These are phyloP conservation scores for Asbolus verrucosus DNA, from an alignment of 1,140 invertebrate genomes.

Conservation along the genomic window DNA sequence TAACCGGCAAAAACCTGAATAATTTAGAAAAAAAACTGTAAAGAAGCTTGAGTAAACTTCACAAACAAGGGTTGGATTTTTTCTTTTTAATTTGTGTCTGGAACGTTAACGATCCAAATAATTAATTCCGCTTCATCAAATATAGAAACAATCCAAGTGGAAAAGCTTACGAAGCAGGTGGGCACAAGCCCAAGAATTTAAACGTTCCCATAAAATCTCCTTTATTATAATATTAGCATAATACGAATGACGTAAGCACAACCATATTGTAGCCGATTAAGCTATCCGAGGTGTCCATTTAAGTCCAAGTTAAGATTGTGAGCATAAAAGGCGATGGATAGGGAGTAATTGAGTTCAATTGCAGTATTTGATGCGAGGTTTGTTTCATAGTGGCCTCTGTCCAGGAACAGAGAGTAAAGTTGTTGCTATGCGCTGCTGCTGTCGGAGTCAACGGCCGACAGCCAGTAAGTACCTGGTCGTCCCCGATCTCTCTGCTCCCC, in stretches of 20 bases:
- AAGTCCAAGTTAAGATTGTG: constrained; percentile 27
- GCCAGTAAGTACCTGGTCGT: constrained; percentile 44
- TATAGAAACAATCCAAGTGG: constrained; percentile 5
- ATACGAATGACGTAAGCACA: constrained; percentile 17
- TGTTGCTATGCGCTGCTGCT: constrained; percentile 44
- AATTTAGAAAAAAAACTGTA: no score
- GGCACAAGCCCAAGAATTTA: constrained; percentile 17
- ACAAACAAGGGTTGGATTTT: no score
- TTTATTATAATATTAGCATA: constrained; percentile 30
- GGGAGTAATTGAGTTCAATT: constrained; percentile 44
- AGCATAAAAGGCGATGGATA: constrained; percentile 40
- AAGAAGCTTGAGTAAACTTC: no score
- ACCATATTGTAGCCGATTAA: constrained; percentile 27
- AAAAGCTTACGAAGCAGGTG: constrained; percentile 16
- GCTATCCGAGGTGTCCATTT: constrained; percentile 35
- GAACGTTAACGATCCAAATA: constrained; percentile 20
- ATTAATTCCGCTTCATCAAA: constrained; percentile 35
- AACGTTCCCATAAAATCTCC: constrained; percentile 25
- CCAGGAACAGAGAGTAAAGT: constrained; percentile 29
- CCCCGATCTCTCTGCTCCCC: constrained; percentile 26
- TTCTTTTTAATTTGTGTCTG: constrained; percentile 12
- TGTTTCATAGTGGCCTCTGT: constrained; percentile 30
- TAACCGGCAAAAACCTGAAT: no score
- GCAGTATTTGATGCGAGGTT: constrained; percentile 37
- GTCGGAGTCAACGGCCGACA: constrained; percentile 43